Evolutionary conservation across 2,888 invertebrate genomes (phyloP).

Genomic region (Pheosia gnoma): DNA sequence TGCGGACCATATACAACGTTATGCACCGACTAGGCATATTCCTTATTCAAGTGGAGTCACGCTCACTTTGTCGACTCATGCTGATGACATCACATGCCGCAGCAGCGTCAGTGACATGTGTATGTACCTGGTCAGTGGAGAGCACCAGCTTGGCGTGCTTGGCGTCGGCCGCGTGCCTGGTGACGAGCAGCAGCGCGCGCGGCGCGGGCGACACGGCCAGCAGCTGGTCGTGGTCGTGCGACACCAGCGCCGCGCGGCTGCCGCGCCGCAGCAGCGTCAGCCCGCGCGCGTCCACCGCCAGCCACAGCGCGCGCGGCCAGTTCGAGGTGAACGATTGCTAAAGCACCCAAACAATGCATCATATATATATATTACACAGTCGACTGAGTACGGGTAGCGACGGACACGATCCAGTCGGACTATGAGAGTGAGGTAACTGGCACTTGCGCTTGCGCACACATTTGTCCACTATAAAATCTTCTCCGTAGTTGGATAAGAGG

Average conservation of each 20-base stretch:
- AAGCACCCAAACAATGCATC: no score
- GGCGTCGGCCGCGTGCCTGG: constrained; percentile 88
- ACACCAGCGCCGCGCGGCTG: constrained; percentile 94
- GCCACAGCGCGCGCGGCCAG: constrained; percentile 96
- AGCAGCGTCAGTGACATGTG: not conserved
- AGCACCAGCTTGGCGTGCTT: constrained; percentile 97
- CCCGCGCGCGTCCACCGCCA: constrained; percentile 96
- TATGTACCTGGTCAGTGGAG: constrained; percentile 93
- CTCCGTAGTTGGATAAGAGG: no score
- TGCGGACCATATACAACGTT: constrained; percentile 56
- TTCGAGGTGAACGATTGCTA: constrained; percentile 98
- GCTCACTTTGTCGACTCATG: no score
- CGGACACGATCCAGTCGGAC: no score
- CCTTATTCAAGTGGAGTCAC: no score
- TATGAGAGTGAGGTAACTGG: no score
- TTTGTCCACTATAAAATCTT: no score
- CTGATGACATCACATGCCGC: no score
- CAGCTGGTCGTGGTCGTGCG: constrained; percentile 95
- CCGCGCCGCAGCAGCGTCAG: constrained; percentile 95
- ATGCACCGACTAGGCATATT: not conserved
- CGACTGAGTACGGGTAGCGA: no score
- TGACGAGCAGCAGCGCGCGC: constrained; percentile 96
- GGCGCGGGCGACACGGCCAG: constrained; percentile 96
- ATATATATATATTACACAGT: no score
- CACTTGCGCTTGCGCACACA: no score